Evolutionary conservation across 2,888 invertebrate species (phyloP).

Genomic region (Schizaphis graminum): DNA sequence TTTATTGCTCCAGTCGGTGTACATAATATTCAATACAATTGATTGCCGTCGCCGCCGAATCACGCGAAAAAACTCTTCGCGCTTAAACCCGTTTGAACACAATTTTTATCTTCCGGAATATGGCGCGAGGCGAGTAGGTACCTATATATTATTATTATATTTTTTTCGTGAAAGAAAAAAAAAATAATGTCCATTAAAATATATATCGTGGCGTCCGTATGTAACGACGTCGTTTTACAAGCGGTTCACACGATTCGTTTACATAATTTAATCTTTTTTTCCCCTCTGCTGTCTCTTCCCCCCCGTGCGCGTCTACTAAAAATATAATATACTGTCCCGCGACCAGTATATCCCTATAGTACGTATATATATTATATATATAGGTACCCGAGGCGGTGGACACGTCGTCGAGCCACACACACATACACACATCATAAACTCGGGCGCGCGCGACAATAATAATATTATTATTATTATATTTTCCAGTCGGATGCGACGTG

Average conservation of each 20-base stretch:
- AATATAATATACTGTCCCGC: slow-evolving; percentile 5
- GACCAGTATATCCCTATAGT: not conserved
- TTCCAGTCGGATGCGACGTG: slow-evolving; percentile 38
- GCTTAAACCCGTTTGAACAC: slow-evolving; percentile 46
- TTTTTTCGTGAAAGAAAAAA: slow-evolving; percentile 24
- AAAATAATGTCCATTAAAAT: slow-evolving; percentile 21
- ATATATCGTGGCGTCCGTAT: slow-evolving; percentile 45
- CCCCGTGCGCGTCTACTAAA: not conserved
- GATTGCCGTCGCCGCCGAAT: slow-evolving; percentile 34
- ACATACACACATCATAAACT: not conserved
- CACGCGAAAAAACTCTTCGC: slow-evolving; percentile 47
- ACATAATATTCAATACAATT: slow-evolving; percentile 44
- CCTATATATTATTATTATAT: not conserved
- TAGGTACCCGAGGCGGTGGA: not conserved
- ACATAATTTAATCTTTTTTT: slow-evolving; percentile 57
- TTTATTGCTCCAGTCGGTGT: slow-evolving; percentile 36
- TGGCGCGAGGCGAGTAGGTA: not conserved
- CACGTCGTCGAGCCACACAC: slow-evolving; percentile 2
- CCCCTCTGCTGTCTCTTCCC: not conserved
- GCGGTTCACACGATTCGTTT: slow-evolving; percentile 63
- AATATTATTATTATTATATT: slow-evolving; percentile 29
- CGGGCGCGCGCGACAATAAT: slow-evolving; percentile 30
- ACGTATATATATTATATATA: too few species aligned
- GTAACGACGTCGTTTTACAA: slow-evolving; percentile 58
- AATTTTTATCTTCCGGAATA: slow-evolving; percentile 53